Conservation (phyloP, 1,140 invertebrate species). For the honey bee (Apis mellifera) region Amel_HAv3.1 CM009942.2:11280001-11280500, state of each 20-base stretch:
- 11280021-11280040: slow-evolving; percentile 7
- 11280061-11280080: slow-evolving; percentile 1
- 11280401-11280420: not conserved
- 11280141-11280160: not conserved
- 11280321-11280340: not conserved
- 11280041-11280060: not conserved
- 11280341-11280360: not conserved
- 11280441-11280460: slow-evolving; percentile 1
- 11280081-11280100: not conserved
- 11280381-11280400: not conserved
- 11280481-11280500: not conserved
- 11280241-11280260: not conserved
- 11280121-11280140: not conserved
- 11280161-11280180: not conserved
- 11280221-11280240: no score
- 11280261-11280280: not conserved
- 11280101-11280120: not conserved
- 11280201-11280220: not conserved
- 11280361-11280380: not conserved
- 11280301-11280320: not conserved
- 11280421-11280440: not conserved
- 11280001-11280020: slow-evolving; percentile 15
- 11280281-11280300: slow-evolving; percentile 14
- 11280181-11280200: not conserved
- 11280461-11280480: slow-evolving; percentile 15